Conservation (phyloP, 2,113 vertebrate species). For the Trichomycterus rosablanca region DNA sequence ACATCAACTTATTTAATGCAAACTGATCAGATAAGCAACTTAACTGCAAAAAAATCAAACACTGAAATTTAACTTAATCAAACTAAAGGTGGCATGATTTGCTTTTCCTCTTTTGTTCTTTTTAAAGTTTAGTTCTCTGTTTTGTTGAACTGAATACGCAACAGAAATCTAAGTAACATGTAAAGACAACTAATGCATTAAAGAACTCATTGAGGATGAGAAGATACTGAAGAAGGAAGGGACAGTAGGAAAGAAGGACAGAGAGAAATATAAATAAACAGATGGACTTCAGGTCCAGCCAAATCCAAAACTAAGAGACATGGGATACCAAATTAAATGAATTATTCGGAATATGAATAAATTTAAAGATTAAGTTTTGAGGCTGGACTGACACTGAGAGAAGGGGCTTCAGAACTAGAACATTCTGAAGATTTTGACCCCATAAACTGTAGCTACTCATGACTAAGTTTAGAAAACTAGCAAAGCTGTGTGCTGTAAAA, state of each 20-base stretch:
- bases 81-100: constrained; percentile 70
- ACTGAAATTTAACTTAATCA: constrained; percentile 71
- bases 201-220: constrained; percentile 75
- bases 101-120: constrained; percentile 53
- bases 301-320: constrained; percentile 66
- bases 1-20: constrained; percentile 63
- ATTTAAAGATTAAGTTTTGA: constrained; percentile 61
- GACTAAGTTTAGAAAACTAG: too few relatives aligned
- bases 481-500: too few relatives aligned
- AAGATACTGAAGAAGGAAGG: constrained; percentile 43
- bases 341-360: constrained; percentile 60
- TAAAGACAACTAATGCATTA: constrained; percentile 77
- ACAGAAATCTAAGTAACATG: constrained; percentile 76
- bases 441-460: too few relatives aligned
- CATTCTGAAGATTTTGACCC: too few relatives aligned
- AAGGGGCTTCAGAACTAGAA: constrained; percentile 53
- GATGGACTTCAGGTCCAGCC: constrained; percentile 66
- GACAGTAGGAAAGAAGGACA: constrained; percentile 45
- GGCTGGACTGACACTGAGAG: constrained; percentile 65
- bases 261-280: constrained; percentile 59
- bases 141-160: constrained; percentile 69
- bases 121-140: constrained; percentile 43
- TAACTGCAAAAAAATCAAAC: constrained; percentile 70
- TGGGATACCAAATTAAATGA: constrained; percentile 62
- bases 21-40: constrained; percentile 67